Evolutionary conservation across 2,797 vertebrate species (phyloP), one percentile per base, ranked within the genome.

Genomic region (Scomberomorus guttatus): DNA sequence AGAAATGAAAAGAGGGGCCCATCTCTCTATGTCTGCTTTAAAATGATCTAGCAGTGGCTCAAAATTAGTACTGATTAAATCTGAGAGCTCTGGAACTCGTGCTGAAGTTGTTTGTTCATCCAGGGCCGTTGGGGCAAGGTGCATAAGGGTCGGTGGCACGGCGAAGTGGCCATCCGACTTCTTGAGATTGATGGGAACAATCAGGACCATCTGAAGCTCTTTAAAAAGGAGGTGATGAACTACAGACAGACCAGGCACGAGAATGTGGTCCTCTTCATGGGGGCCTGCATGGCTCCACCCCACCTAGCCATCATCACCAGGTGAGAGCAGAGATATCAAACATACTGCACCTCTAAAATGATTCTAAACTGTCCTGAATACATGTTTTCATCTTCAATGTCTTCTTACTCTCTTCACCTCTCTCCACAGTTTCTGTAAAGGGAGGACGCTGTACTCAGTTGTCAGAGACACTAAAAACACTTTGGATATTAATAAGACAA

Each of bases 171-270:
- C 17, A 98, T 99, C 86, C 95, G 98, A 34, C 93, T 99, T 59
- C 85, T 99, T 63, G 97, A 99, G 93, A 99, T 99, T 0, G 98
- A 99, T 0, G 98, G 97, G n/a, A 98, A 98, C 95, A 99, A 99
- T 72, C 97, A 99, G 93, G 98, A 98, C 81, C 98, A 99, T 29
- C 94, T 99, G 87, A 99, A 99, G 92, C 96, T 99, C 71, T 99
- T 99, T 72, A 99, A 99, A 85, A 99, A 99, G 89, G 98, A 99
- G 81, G 98, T 99, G 94, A 99, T 99, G 98, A 99, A 99, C 92
- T 99, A 99, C 89, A 95, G 98, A 55, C 98, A 99, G 95, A 99
- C 98, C 0, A 94, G 98, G 66, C 98, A 99, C 0, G 98, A 99
- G 95, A 99, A 99, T 0, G 98, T 99, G 85, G 97, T 99, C 63